phyloP scores from a whole-genome alignment of 2,113 vertebrate species.

The Oncorhynchus gorbuscha region DNA sequence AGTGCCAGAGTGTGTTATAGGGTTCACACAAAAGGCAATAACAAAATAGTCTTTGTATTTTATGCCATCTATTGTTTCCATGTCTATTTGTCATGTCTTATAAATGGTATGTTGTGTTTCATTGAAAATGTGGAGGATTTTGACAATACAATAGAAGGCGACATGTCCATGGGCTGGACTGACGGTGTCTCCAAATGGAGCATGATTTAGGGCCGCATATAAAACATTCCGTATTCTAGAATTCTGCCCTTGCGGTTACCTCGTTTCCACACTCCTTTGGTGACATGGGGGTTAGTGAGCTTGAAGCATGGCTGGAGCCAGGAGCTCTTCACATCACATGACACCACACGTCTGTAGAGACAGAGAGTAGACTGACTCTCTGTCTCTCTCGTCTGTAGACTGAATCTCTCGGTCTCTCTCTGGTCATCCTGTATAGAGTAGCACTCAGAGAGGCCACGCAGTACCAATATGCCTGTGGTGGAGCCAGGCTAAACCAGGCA shows the following conservation, averaged over 20 bases:
- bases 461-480: not conserved
- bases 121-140: not conserved
- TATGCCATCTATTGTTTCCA: conserved; percentile 29
- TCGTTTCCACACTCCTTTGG: not conserved
- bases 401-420: too few species aligned
- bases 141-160: not conserved
- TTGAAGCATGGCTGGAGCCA: conserved; percentile 29
- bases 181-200: too few species aligned
- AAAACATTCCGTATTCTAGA: not conserved
- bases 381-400: too few species aligned
- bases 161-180: not conserved
- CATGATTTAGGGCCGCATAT: too few species aligned
- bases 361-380: not conserved
- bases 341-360: not conserved
- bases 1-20: conserved; percentile 45
- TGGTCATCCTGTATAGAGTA: not conserved
- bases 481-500: too few species aligned
- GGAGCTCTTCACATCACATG: not conserved
- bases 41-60: conserved; percentile 45
- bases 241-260: not conserved
- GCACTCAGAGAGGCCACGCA: not conserved
- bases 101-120: not conserved
- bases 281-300: not conserved
- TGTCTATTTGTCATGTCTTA: not conserved
- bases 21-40: conserved; percentile 71